These are phyloP conservation scores for Podarcis muralis DNA, from an alignment of 2,113 vertebrate species.

Conservation along the genomic window DNA sequence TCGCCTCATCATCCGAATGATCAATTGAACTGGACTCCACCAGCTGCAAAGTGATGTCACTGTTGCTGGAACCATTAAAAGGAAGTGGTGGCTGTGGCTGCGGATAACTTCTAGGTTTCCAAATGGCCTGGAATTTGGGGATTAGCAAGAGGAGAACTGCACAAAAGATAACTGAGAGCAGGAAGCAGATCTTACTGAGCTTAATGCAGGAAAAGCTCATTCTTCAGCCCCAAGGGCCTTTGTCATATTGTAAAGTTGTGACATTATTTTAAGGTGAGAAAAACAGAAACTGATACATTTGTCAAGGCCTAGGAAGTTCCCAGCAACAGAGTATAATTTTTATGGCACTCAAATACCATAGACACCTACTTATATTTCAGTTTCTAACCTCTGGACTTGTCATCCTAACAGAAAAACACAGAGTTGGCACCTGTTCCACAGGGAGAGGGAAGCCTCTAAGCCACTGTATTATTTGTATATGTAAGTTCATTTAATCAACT, in stretches of 20 bases:
- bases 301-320: background rate
- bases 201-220: conserved; percentile 81
- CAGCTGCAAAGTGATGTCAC: background rate
- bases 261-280: conserved; percentile 13
- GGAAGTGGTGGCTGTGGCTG: background rate
- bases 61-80: conserved; percentile 11
- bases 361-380: background rate
- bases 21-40: background rate
- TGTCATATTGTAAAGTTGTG: conserved; percentile 39
- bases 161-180: conserved; percentile 81
- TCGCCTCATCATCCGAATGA: conserved; percentile 18
- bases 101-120: conserved; percentile 18
- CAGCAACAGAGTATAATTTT: background rate
- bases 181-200: conserved; percentile 85
- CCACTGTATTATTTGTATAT: background rate
- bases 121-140: conserved; percentile 41
- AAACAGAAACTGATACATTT: background rate
- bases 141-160: conserved; percentile 83
- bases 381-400: background rate
- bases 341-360: background rate
- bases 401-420: background rate
- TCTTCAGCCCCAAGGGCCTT: conserved; percentile 80
- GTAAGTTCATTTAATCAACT: background rate
- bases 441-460: background rate
- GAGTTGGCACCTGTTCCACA: background rate